These are phyloP conservation scores for Nymphalis io DNA, from an alignment of 1,140 invertebrate species.

Conservation along the genomic window DNA sequence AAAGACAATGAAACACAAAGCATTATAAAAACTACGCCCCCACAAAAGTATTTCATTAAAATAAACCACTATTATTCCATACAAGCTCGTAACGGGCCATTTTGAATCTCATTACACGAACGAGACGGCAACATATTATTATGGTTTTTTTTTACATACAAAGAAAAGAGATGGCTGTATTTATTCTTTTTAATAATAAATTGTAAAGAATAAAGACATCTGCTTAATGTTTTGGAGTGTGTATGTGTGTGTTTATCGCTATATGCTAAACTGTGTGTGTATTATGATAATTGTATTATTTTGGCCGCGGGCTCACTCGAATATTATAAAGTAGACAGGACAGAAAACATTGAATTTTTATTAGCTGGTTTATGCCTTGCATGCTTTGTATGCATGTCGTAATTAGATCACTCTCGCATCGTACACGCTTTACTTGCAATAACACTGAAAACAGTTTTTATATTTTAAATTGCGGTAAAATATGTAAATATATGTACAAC, in stretches of 20 bases:
- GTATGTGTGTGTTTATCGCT: slow-evolving; percentile 38
- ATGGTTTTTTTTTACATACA: slow-evolving; percentile 4
- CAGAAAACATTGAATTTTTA: too few relatives aligned
- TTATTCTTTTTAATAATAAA: slow-evolving; percentile 30
- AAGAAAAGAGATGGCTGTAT: slow-evolving; percentile 17
- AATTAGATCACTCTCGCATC: too few relatives aligned
- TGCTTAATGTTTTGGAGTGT: slow-evolving; percentile 1
- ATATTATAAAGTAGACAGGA: too few relatives aligned
- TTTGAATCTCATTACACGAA: slow-evolving; percentile 55
- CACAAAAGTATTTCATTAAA: slow-evolving; percentile 52
- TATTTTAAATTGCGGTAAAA: too few relatives aligned
- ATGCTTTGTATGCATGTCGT: too few relatives aligned
- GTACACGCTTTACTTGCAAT: too few relatives aligned
- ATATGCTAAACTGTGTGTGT: slow-evolving; percentile 4
- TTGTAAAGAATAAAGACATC: slow-evolving; percentile 32
- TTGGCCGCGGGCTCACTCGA: too few relatives aligned
- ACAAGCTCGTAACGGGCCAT: slow-evolving; percentile 51
- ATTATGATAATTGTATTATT: slow-evolving; percentile 14
- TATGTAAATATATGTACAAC: too few relatives aligned
- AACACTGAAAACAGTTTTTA: too few relatives aligned
- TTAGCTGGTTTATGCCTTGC: too few relatives aligned
- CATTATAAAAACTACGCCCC: slow-evolving; percentile 36
- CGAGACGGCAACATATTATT: slow-evolving; percentile 34
- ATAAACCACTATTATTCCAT: slow-evolving; percentile 53
- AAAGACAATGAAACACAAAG: slow-evolving; percentile 46